Percentiles rank a stretch among this genome's conserved stretches.
These are phyloP conservation scores for Pomacea maculata DNA, from an alignment of 1,140 invertebrate genomes.

Conservation along the genomic window DNA sequence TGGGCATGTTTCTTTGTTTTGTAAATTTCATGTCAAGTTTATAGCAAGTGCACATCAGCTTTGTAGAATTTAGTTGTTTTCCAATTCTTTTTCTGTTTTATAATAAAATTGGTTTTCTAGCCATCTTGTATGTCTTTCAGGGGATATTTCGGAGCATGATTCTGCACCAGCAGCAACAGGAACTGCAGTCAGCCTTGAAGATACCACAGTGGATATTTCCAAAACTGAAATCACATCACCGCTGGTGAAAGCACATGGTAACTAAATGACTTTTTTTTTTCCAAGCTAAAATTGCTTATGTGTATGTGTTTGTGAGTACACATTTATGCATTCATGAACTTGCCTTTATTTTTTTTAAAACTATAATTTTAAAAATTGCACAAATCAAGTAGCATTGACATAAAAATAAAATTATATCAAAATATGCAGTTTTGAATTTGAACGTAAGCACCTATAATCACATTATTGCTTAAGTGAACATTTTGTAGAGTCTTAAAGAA, in stretches of 20 bases:
- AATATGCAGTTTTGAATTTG: neutral
- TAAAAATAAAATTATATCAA: neutral
- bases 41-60: neutral
- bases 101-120: neutral
- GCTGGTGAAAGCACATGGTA: slow-evolving; percentile 49
- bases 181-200: slow-evolving; percentile 33
- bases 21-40: neutral
- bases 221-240: slow-evolving; percentile 26
- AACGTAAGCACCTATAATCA: neutral
- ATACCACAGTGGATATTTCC: slow-evolving; percentile 26
- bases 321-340: neutral
- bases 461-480: neutral
- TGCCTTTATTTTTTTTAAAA: neutral
- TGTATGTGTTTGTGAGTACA: neutral
- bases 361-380: neutral
- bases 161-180: slow-evolving; percentile 30
- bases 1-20: too few species aligned
- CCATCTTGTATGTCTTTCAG: neutral
- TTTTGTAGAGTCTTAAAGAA: neutral
- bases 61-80: neutral
- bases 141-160: neutral
- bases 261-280: neutral
- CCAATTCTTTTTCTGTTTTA: neutral
- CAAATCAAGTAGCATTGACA: neutral
- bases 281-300: neutral